A percentile compares a stretch with the other conserved stretches of the same genome.
Conservation (phyloP, 1,140 invertebrate species). For the Platyura marginata region DNA sequence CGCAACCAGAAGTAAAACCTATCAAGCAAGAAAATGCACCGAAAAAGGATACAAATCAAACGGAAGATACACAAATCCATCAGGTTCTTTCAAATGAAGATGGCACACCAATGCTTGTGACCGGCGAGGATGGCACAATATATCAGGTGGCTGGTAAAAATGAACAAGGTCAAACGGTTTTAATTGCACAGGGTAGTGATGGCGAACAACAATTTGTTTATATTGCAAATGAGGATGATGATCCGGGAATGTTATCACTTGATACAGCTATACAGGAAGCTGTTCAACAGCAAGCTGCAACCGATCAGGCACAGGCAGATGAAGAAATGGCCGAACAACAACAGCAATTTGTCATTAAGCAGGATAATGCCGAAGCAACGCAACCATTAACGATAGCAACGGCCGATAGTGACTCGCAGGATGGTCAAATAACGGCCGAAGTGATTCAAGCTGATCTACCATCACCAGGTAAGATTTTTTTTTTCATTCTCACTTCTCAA, state of each 20-base stretch:
- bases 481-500: too few species aligned
- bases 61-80: constrained; percentile 12
- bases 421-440: constrained; percentile 59
- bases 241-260: constrained; percentile 9
- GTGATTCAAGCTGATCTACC: constrained; percentile 62
- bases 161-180: constrained; percentile 50
- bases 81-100: constrained; percentile 22
- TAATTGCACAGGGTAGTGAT: constrained; percentile 45
- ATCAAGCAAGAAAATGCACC: not conserved
- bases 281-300: constrained; percentile 13
- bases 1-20: not conserved
- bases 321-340: not conserved
- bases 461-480: constrained; percentile 41
- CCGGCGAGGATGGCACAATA: constrained; percentile 39
- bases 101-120: constrained; percentile 36
- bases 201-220: constrained; percentile 51
- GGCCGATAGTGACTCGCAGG: constrained; percentile 30
- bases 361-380: constrained; percentile 22
- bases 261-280: constrained; percentile 4
- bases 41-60: not conserved
- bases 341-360: constrained; percentile 37
- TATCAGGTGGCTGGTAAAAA: constrained; percentile 51
- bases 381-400: constrained; percentile 23
- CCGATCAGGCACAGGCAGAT: constrained; percentile 4
- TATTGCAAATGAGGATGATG: constrained; percentile 39